A percentile compares a stretch with the other conserved stretches of the same genome.
phyloP scores from a whole-genome alignment of 2,113 vertebrate genomes.

The Junco hyemalis region DNA sequence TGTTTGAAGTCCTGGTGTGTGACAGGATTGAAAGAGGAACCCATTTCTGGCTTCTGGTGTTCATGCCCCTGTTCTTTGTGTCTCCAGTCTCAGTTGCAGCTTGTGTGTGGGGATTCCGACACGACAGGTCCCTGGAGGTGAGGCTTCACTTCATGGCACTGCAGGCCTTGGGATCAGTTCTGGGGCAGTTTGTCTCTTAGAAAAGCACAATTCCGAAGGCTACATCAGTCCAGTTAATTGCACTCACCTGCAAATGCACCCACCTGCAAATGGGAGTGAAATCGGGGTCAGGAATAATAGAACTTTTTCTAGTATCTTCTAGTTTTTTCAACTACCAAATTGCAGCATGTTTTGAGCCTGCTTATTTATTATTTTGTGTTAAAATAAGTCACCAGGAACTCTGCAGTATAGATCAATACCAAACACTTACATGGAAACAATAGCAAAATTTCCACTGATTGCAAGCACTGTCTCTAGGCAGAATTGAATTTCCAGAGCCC shows the following conservation, averaged over 20 bases:
- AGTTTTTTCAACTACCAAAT: neutral
- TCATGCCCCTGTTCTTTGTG: constrained; percentile 98
- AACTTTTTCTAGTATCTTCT: neutral
- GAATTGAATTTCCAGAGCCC: neutral
- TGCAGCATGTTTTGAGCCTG: neutral
- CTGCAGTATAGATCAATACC: neutral
- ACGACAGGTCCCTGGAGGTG: constrained; percentile 96
- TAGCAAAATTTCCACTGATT: neutral
- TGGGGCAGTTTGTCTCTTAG: neutral
- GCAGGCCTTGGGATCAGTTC: neutral
- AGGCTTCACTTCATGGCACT: neutral
- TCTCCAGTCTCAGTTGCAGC: constrained; percentile 96
- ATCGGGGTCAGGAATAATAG: neutral
- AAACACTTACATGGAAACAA: neutral
- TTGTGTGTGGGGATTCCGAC: constrained; percentile 97
- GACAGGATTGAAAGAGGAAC: constrained; percentile 88
- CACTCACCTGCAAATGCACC: neutral
- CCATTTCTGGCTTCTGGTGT: constrained; percentile 96
- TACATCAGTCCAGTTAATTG: neutral
- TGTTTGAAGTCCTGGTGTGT: constrained; percentile 97
- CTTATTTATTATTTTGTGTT: neutral
- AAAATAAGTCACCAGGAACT: neutral
- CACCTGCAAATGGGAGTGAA: neutral
- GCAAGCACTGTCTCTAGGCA: neutral
- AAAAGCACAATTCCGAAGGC: neutral